Percentiles rank a stretch among this genome's conserved stretches.
Evolutionary conservation across 1,140 invertebrate genomes (phyloP).

Genomic region (Caerostris darwini): DNA sequence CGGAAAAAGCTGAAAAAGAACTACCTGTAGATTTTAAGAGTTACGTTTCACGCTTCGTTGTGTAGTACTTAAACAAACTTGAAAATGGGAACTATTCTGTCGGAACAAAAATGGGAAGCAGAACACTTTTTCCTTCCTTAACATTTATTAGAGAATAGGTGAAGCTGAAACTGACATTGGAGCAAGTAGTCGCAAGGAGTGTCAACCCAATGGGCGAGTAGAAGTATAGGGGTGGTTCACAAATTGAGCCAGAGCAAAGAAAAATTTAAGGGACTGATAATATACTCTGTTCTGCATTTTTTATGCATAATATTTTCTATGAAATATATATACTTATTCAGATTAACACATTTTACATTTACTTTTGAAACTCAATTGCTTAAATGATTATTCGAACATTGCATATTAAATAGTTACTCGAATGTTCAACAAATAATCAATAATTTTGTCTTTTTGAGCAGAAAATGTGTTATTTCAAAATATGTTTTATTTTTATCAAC

Average conservation of each 20-base stretch:
- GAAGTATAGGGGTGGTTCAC: neutral
- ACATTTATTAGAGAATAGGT: slow-evolving; percentile 59
- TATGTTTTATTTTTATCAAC: too few species aligned
- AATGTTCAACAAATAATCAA: too few species aligned
- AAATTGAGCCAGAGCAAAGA: slow-evolving; percentile 4
- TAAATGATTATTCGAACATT: too few species aligned
- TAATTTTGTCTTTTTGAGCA: too few species aligned
- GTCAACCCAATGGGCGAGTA: slow-evolving; percentile 56
- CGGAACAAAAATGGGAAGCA: slow-evolving; percentile 29
- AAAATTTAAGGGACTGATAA: too few species aligned
- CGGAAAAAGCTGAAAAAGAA: slow-evolving; percentile 24
- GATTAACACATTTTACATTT: too few species aligned
- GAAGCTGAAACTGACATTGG: slow-evolving; percentile 61
- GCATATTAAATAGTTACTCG: too few species aligned
- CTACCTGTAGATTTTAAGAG: slow-evolving; percentile 59
- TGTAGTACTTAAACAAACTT: slow-evolving; percentile 53
- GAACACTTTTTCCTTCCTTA: slow-evolving; percentile 26
- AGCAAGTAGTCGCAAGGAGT: slow-evolving; percentile 1
- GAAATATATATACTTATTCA: too few species aligned
- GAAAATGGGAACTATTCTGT: slow-evolving; percentile 32
- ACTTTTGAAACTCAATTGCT: too few species aligned
- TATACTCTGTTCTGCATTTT: too few species aligned
- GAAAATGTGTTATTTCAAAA: too few species aligned
- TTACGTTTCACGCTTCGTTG: slow-evolving; percentile 35
- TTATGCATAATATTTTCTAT: too few species aligned